Base-by-base conservation (phyloP, 2,113 vertebrate species). In the Sterrhoptilus dennistouni region DNA sequence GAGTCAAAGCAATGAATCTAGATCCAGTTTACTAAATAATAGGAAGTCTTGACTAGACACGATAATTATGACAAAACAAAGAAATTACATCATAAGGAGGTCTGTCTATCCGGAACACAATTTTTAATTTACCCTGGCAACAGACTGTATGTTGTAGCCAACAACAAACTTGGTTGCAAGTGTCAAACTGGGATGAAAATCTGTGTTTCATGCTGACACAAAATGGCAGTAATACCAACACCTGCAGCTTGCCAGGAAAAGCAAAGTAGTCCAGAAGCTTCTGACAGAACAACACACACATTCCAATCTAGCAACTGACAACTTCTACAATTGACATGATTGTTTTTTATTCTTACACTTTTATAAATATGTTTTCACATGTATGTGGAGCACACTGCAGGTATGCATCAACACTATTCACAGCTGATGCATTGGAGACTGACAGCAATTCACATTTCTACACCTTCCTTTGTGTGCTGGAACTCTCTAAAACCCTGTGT, bases 361-460 rank as follows among this genome's bases (percentile, higher is more conserved):
- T 22, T 9, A 40, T 35, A 22, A 16, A 22, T 15, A 22, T 15
- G 8, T 29, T 85, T 82, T 61, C 61, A 89, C 31, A 50, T 20
- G 9, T n/a, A 45, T 63, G 19, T 69, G 36, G 85, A 87, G 60
- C 68, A 35, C 38, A 22, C n/a, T 53, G 42, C 83, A 60, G 54
- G 27, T 16, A 25, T 23, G 27, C 38, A 89, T 81, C 66, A 52
- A 52, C 13, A 47, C 19, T 54, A n/a, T 21, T 91, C 42, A 49
- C 13, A 47, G 47, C 49, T 81, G 60, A 84, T 23, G 13, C 23
- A 36, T 7, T n/a, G 42, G 13, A 93, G 81, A 92, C 49, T 25
- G 77, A 85, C 52, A 88, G 70, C 52, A 23, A 83, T 90, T 93
- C 57, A 13, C 72, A 91, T 92, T 93, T 97, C 90, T 88, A 66